phyloP scores from a whole-genome alignment of 2,113 vertebrate species.

The Nettapus auritus region DNA sequence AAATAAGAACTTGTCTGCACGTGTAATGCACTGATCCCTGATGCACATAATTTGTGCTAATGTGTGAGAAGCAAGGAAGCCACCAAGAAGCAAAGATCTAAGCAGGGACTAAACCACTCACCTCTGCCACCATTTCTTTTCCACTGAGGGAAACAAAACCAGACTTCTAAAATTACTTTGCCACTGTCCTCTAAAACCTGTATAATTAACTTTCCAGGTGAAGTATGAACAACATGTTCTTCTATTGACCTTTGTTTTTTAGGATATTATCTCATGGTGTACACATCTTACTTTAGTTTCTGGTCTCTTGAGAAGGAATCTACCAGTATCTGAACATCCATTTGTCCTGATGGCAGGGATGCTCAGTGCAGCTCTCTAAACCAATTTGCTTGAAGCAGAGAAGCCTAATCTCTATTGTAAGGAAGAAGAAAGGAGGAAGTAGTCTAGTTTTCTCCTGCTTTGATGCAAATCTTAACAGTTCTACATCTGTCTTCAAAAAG shows the following conservation, averaged over 20 bases:
- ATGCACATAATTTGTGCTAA: background rate
- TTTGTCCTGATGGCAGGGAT: background rate
- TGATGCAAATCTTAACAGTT: background rate
- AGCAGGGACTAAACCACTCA: background rate
- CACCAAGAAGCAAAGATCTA: background rate
- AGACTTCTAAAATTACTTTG: background rate
- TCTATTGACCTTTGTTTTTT: background rate
- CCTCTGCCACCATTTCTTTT: background rate
- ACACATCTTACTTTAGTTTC: background rate
- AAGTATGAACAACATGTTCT: background rate
- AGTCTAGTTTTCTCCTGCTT: constrained; percentile 12
- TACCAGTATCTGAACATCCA: background rate
- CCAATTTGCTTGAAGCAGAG: background rate
- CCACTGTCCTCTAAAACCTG: background rate
- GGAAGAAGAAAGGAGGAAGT: background rate
- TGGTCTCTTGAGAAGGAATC: background rate
- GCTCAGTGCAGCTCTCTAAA: background rate
- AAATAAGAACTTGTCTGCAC: background rate
- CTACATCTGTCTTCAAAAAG: background rate
- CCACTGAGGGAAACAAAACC: background rate
- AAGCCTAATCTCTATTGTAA: background rate
- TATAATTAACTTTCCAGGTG: background rate
- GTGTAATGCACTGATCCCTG: background rate
- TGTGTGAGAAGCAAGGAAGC: background rate
- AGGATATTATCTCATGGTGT: background rate